These are phyloP conservation scores for Pachyramphus minor DNA, from an alignment of 2,113 vertebrate species.

Conservation along the genomic window DNA sequence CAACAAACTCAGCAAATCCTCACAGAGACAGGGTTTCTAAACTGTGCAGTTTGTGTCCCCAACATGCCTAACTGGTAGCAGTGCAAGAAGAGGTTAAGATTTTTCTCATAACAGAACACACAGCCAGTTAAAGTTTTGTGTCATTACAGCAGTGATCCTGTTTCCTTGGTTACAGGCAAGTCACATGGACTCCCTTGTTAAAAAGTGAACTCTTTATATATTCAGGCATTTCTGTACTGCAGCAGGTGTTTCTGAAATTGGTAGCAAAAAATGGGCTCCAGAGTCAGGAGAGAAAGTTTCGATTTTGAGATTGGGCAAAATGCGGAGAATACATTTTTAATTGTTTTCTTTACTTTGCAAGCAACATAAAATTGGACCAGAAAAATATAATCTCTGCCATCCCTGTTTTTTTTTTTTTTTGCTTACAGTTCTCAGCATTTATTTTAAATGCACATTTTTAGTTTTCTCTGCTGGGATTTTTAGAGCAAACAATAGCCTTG, in stretches of 20 bases:
- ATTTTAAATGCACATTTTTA: not conserved
- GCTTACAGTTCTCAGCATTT: not conserved
- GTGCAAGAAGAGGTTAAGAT: constrained; percentile 1
- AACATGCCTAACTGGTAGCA: not conserved
- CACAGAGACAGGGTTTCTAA: not conserved
- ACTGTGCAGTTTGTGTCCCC: not conserved
- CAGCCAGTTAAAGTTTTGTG: constrained; percentile 20
- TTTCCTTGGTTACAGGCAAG: constrained; percentile 51
- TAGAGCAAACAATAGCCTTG: not conserved
- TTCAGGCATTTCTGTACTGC: not conserved
- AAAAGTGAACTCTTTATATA: not conserved
- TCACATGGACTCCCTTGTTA: constrained; percentile 13
- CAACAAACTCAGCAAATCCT: not conserved
- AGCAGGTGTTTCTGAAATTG: constrained; percentile 40
- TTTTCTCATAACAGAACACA: not conserved
- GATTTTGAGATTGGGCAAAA: not conserved
- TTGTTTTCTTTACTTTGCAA: not conserved
- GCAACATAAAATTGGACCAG: not conserved
- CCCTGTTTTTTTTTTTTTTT: not conserved
- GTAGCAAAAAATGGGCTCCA: not conserved
- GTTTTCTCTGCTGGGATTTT: not conserved
- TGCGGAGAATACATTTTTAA: not conserved
- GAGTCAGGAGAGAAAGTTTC: not conserved
- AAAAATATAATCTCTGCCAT: not conserved
- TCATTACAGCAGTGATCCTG: constrained; percentile 5